Evolutionary conservation across 2,113 vertebrate species (phyloP).

Genomic region (Nasalis larvatus): DNA sequence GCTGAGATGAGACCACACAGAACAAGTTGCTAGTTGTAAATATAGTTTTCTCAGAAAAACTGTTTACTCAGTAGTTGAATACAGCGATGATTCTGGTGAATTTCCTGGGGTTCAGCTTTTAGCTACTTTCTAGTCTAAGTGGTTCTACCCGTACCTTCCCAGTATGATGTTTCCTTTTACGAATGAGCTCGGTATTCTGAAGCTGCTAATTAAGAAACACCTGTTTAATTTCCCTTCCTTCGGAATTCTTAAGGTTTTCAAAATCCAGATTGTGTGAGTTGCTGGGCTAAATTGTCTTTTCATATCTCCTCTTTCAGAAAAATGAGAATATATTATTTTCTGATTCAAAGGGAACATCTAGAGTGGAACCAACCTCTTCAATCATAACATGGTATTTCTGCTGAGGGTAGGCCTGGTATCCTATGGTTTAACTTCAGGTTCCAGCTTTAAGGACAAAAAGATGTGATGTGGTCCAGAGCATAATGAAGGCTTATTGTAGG

Average conservation of each 20-base stretch:
- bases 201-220: background rate
- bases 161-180: background rate
- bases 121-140: background rate
- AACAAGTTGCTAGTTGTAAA: background rate
- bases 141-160: background rate
- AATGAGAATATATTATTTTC: background rate
- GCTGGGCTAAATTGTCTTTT: background rate
- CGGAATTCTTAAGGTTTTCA: background rate
- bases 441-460: background rate
- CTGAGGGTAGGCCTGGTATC: background rate
- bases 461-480: background rate
- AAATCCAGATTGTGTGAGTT: background rate
- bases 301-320: background rate
- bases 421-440: background rate
- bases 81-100: background rate
- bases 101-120: background rate
- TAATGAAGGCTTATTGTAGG: background rate
- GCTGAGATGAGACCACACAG: slow-evolving; percentile 25
- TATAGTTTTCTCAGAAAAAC: background rate
- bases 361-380: background rate
- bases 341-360: background rate
- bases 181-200: background rate
- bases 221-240: background rate
- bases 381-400: background rate
- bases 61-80: background rate